These are phyloP conservation scores for Acrobasis suavella DNA, from an alignment of 2,888 invertebrate genomes.

Conservation along the genomic window DNA sequence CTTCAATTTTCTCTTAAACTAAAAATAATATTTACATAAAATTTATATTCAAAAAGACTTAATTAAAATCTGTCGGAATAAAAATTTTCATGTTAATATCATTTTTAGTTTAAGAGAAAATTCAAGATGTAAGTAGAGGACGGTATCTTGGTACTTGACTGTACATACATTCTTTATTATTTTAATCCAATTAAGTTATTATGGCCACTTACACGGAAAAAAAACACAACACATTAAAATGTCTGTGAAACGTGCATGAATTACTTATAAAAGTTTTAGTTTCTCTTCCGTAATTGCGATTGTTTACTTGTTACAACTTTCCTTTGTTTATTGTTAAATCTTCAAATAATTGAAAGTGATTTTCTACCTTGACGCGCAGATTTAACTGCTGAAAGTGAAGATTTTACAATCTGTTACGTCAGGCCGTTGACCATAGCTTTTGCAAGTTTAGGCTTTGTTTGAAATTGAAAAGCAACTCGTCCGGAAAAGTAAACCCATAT, in stretches of 20 bases:
- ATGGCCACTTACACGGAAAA: too few relatives aligned
- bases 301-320: neutral
- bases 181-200: too few relatives aligned
- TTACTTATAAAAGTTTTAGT: neutral
- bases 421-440: neutral
- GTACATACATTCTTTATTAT: too few relatives aligned
- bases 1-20: too few relatives aligned
- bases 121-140: too few relatives aligned
- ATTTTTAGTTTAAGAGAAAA: too few relatives aligned
- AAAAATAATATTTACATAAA: too few relatives aligned
- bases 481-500: too few relatives aligned
- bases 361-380: slow-evolving; percentile 4
- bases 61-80: too few relatives aligned
- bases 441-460: neutral
- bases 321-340: neutral
- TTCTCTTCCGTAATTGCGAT: neutral
- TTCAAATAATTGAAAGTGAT: neutral
- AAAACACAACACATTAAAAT: neutral
- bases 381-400: neutral
- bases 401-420: neutral
- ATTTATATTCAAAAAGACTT: too few relatives aligned
- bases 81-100: too few relatives aligned
- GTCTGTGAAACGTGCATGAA: neutral
- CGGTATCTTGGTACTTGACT: too few relatives aligned
- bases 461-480: neutral